Base-by-base conservation (phyloP, 2,113 vertebrate genomes). In the Epinephelus moara region DNA sequence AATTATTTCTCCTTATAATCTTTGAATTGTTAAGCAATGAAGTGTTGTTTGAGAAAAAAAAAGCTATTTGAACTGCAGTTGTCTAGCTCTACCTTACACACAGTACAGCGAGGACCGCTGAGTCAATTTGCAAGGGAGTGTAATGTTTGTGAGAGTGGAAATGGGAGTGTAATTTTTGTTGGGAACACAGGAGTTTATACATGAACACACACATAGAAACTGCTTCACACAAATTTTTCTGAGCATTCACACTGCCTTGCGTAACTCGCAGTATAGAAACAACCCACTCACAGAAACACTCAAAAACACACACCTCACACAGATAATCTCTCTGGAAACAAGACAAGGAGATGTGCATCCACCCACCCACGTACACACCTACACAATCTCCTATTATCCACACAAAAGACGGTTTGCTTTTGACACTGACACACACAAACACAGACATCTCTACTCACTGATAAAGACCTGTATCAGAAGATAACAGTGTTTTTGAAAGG, bases 201-300 rank as follows among this genome's bases (percentile, higher is more conserved):
- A 2, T n/a, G 23, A 6, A 66, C 49, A 18, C 47, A 75, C 18
- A 62, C n/a, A 19, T 42, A 59, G 30, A 23, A 47, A 78, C 25
- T 49, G 6, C 57, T 21, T 66, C 47, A 56, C 19, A 61, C 7
- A 57, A 56, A 53, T 8, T 80, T 70, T 19, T 11, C 19, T 56
- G 12, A 57, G 27, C 21, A n/a, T 71, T 72, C 19, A 67, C 75
- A 76, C 59, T 13, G 13, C 60, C 72, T 79, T 82, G 78, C 60
- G 57, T 27, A 53, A 57, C 55, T 69, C 42, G 6, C 63, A 66
- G 37, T 52, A 50, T 13, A 55, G 49, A 45, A 78, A 33, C 72
- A 68, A 45, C 82, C 63, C 80, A 85, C 82, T 52, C 82, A 30
- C 17, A 19, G 40, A 72, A 74, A 74, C 70, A 72, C 77, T 67